These are phyloP conservation scores for Passerculus sandwichensis DNA, from an alignment of 2,797 vertebrate genomes.

Conservation along the genomic window DNA sequence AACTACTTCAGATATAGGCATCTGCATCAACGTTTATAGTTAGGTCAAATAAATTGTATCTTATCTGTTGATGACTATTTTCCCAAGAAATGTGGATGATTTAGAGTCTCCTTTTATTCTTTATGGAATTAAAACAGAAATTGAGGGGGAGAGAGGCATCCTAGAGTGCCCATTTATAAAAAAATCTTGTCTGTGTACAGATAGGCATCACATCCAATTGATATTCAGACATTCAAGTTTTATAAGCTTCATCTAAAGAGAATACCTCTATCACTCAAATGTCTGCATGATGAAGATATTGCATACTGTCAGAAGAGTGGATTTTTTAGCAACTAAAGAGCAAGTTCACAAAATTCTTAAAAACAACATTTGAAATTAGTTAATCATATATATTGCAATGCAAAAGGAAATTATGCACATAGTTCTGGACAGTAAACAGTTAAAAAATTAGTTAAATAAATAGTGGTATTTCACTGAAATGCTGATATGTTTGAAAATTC, in stretches of 20 bases:
- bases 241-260: conserved; percentile 36
- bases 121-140: not conserved
- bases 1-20: not conserved
- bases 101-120: not conserved
- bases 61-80: not conserved
- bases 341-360: not conserved
- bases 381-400: not conserved
- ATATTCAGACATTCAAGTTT: conserved; percentile 47
- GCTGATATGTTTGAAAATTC: not conserved
- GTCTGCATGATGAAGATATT: not conserved
- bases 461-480: not conserved
- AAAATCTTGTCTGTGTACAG: not conserved
- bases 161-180: not conserved
- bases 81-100: not conserved
- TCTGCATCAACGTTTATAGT: not conserved
- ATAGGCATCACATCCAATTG: conserved; percentile 2
- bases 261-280: conserved; percentile 17
- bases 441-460: not conserved
- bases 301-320: not conserved
- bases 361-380: not conserved
- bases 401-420: not conserved
- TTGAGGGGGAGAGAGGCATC: not conserved
- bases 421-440: not conserved
- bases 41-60: not conserved
- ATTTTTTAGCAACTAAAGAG: not conserved